Evolutionary conservation across 2,797 vertebrate genomes (phyloP).

Genomic region (Sebastes hubbsi): DNA sequence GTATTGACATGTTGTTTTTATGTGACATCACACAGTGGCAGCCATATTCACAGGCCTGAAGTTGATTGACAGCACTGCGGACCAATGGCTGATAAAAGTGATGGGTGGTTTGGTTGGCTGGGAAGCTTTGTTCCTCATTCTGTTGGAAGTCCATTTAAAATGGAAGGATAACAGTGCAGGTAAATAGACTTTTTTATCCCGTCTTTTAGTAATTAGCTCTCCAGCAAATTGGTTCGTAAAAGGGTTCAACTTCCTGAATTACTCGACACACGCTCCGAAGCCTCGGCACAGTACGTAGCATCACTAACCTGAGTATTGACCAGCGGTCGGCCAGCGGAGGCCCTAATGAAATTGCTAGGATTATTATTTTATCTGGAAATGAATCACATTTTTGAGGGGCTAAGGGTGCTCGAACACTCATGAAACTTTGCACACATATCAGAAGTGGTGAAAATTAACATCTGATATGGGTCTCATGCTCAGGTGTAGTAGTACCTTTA

Average conservation of each 20-base stretch:
- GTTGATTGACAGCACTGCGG: conserved; percentile 55
- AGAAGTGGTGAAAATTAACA: not conserved
- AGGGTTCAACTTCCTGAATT: too few relatives aligned
- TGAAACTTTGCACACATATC: not conserved
- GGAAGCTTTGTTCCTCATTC: conserved; percentile 71
- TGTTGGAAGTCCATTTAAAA: conserved; percentile 58
- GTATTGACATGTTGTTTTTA: not conserved
- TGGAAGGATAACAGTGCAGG: conserved; percentile 49
- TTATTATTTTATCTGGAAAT: too few relatives aligned
- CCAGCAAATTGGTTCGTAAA: too few relatives aligned
- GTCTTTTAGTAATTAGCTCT: not conserved
- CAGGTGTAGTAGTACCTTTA: not conserved
- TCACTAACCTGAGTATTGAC: too few relatives aligned
- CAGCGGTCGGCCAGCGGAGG: too few relatives aligned
- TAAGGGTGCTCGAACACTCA: not conserved
- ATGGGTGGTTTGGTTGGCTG: conserved; percentile 84
- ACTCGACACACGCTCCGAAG: rapidly evolving
- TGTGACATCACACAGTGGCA: conserved; percentile 69
- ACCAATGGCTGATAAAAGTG: conserved; percentile 77
- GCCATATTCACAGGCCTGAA: conserved; percentile 82
- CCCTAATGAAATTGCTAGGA: too few relatives aligned
- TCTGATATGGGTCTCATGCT: not conserved
- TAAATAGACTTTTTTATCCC: conserved; percentile 21
- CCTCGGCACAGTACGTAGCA: too few relatives aligned
- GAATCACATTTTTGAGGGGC: rapidly evolving